Conservation (phyloP, 2,888 invertebrate species). For the Phengaris arion region DNA sequence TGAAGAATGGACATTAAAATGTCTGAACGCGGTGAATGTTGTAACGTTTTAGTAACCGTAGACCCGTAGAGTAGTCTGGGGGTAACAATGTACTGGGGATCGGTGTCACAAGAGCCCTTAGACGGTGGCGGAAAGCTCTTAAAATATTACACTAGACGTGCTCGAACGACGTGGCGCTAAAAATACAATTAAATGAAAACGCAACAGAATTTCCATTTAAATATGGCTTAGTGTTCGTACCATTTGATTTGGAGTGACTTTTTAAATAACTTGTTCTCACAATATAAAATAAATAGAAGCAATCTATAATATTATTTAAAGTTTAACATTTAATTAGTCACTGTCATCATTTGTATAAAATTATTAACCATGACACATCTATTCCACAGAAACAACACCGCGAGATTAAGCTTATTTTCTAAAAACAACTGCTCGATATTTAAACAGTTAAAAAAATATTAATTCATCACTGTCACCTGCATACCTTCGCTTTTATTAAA, state of each 20-base stretch:
- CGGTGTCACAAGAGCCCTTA: slow-evolving; percentile 24
- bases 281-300: no score
- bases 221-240: no score
- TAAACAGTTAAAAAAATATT: slow-evolving; percentile 36
- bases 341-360: no score
- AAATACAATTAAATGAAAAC: slow-evolving; percentile 19
- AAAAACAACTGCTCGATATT: slow-evolving; percentile 15
- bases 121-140: slow-evolving; percentile 25
- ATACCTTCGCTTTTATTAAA: slow-evolving; percentile 40
- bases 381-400: background rate
- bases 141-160: slow-evolving; percentile 17
- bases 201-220: background rate
- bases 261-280: no score
- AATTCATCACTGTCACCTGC: slow-evolving; percentile 43
- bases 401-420: background rate
- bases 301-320: no score
- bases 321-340: no score
- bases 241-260: no score
- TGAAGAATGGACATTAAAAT: background rate
- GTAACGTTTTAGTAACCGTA: background rate
- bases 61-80: slow-evolving; percentile 2
- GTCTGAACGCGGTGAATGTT: background rate
- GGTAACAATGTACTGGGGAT: slow-evolving; percentile 18
- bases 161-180: slow-evolving; percentile 18
- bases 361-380: background rate